These are phyloP conservation scores for Potamarius usumacintae DNA, from an alignment of 2,113 vertebrate species.

Conservation along the genomic window DNA sequence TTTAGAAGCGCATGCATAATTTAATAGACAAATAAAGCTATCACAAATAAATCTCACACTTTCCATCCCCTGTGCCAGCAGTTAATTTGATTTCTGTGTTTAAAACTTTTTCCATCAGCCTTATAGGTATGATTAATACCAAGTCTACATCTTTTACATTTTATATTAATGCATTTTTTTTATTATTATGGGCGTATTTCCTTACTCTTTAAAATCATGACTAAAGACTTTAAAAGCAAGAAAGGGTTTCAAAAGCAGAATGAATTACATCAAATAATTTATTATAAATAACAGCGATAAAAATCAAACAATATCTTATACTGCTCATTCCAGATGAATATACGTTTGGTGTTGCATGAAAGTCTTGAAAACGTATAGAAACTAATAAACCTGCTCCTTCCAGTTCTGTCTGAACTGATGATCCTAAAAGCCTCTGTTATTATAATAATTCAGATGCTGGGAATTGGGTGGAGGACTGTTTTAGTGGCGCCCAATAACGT, in stretches of 20 bases:
- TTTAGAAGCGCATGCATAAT: background rate
- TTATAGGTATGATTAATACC: background rate
- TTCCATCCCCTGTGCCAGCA: background rate
- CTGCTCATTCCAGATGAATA: background rate
- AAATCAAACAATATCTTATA: background rate
- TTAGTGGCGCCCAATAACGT: conserved; percentile 50
- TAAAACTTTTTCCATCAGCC: background rate
- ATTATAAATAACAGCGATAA: background rate
- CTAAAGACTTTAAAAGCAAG: background rate
- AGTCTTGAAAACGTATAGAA: background rate
- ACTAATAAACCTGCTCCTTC: background rate
- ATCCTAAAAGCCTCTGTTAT: conserved; percentile 58
- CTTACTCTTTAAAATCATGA: background rate
- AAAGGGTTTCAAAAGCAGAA: background rate
- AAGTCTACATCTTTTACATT: background rate
- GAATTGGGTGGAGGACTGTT: conserved; percentile 41
- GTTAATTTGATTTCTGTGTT: background rate
- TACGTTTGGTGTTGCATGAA: background rate
- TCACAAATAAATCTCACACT: background rate
- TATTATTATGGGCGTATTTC: background rate
- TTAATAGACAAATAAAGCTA: background rate
- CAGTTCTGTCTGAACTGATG: conserved; percentile 10
- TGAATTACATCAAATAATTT: background rate
- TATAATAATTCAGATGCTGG: conserved; percentile 60
- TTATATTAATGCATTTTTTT: background rate